phyloP scores from a whole-genome alignment of 2,888 invertebrate genomes.

The Ametastegia equiseti region DNA sequence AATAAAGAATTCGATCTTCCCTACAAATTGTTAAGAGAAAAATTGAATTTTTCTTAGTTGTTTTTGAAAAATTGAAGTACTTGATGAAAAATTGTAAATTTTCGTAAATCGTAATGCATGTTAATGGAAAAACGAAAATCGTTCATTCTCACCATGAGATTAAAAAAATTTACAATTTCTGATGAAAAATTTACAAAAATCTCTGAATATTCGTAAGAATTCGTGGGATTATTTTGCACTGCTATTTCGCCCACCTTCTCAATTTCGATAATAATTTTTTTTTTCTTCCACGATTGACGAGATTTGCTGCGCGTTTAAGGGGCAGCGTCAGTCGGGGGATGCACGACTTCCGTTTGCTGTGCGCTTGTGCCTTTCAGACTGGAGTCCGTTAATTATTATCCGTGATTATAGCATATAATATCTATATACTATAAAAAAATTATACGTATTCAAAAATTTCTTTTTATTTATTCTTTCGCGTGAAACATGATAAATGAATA shows the following conservation, averaged over 20 bases:
- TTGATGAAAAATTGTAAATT: too few species aligned
- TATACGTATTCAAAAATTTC: not conserved
- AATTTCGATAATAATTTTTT: not conserved
- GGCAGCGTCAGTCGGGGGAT: not conserved
- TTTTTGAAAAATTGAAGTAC: too few species aligned
- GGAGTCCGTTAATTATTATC: conserved; percentile 53
- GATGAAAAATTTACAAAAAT: too few species aligned
- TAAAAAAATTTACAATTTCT: too few species aligned
- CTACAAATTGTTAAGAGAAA: too few species aligned
- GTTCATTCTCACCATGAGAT: too few species aligned
- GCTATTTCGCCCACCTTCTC: not conserved
- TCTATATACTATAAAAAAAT: conserved; percentile 51
- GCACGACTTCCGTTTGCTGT: conserved; percentile 57
- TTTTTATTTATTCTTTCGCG: not conserved
- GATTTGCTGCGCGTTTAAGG: not conserved
- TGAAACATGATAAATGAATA: too few species aligned
- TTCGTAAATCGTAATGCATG: too few species aligned
- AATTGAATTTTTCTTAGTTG: not conserved
- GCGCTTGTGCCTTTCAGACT: conserved; percentile 61
- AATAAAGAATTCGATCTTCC: too few species aligned
- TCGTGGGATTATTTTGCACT: not conserved
- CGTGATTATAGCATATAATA: conserved; percentile 58
- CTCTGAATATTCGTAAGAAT: too few species aligned
- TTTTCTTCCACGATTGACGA: not conserved
- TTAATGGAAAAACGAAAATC: too few species aligned